Base-by-base conservation (phyloP, 2,888 invertebrate species). In the Timema podura region DNA sequence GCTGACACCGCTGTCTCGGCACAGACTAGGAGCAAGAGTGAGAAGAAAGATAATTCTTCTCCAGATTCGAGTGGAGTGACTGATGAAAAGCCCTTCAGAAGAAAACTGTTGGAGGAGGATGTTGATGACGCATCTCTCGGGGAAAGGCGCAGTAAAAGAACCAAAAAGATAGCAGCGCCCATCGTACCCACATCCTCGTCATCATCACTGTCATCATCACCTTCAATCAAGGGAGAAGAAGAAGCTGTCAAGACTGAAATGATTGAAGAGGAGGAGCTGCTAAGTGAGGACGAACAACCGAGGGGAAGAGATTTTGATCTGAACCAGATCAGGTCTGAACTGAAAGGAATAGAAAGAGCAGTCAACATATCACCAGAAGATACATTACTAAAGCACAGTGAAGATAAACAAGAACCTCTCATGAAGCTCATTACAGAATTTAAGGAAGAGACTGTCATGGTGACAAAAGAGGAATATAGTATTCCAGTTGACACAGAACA, bases 321-420 rank as follows among this genome's bases (percentile, higher is more conserved):
- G 45, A 92, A 91, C 81, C 91, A 93, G 82, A 93, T 94, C 71
- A 84, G 93, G 74, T 92, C 92, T 0, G 93, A 94, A 79, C 81
- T 93, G 5, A 94, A 93, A 80, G 93, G 93, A 6, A 87, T 93
- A 67, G 87, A 88, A 68, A 88, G 88, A 76, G 84, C 86, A 9
- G 73, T 73, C 15, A 73, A 71, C n/a, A 47, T 70, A 15, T 47
- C 70, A 1, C 65, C 45, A 16, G 68, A 73, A 16, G 61, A 61
- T 30, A 45, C 30, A 61, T 44, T 61, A 45, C 57, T 69, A 8
- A n/a, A 65, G 30, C 69, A 54, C 16, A 70, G 64, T 13, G 67
- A 61, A 54, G 48, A 51, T 48, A 69, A 69, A 13, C 66, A 69
- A 9, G 70, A 57, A 10, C 67, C 5, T 44, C 61, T 30, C 44